A percentile compares a stretch with the other conserved stretches of the same genome.
phyloP scores from a whole-genome alignment of 2,888 invertebrate species.

The Limnephilus rhombicus region DNA sequence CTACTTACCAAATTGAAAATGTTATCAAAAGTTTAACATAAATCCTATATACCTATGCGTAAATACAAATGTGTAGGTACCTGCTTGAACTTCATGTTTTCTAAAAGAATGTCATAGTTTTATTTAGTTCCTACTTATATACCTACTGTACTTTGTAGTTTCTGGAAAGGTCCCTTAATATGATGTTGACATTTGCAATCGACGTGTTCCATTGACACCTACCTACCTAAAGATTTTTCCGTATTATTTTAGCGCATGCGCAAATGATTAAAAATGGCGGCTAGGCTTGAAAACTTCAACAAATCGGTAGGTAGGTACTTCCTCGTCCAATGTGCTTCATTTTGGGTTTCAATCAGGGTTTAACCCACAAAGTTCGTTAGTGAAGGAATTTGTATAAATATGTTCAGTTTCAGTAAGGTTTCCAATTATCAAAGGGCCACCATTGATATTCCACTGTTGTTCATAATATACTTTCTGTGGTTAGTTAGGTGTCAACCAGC shows the following conservation, averaged over 20 bases:
- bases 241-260: constrained; percentile 52
- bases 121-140: background rate
- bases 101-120: background rate
- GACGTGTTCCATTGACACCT: constrained; percentile 2
- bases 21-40: background rate
- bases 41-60: too few relatives aligned
- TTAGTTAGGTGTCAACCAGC: background rate
- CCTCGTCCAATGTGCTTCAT: background rate
- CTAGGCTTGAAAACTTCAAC: background rate
- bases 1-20: background rate
- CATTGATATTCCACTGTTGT: background rate
- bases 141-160: background rate
- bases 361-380: background rate
- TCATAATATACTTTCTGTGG: background rate
- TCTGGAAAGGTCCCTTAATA: background rate
- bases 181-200: constrained; percentile 43
- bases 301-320: background rate
- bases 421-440: background rate
- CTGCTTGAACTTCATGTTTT: background rate
- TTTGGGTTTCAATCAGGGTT: background rate
- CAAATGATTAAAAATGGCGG: constrained; percentile 19
- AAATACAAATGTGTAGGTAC: too few relatives aligned
- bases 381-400: background rate
- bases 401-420: background rate
- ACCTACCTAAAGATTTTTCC: constrained; percentile 53